Evolutionary conservation across 2,888 invertebrate genomes (phyloP), one percentile per base, ranked within the genome.

Genomic region (Tetanocera ferruginea): DNA sequence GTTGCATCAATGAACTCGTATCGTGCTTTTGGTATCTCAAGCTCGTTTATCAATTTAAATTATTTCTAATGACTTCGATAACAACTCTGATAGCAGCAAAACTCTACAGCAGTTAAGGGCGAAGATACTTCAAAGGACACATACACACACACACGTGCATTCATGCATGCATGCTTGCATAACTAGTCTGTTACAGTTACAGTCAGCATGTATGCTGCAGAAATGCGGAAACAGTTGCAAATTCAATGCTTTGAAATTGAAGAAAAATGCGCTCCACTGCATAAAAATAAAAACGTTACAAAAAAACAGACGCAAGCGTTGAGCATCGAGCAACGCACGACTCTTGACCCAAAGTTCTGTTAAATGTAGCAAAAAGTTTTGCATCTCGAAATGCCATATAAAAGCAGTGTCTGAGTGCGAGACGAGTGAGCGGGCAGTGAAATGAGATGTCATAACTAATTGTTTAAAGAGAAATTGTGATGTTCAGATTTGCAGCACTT

Each of bases 31-130:
- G 25, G 60, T 60, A 25, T 60, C 25, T 17, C 60, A 25, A 28
- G 28, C 70, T 70, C 52, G 72, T 34, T 72, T 72, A 72, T 72
- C 72, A 72, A 72, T 72, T 72, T 72, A 72, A 72, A 72, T 72
- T 72, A 72, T 72, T 72, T 72, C 72, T 72, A 72, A 72, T 60
- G 72, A 60, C 37, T 57, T 23, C 72, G 37, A 60, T 70, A 55
- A 55, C 55, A 71, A 55, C 71, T n/a, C 5, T 34, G 55, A 55
- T 71, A 52, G n/a, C 19, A 57, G 11, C 25, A 70, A 31, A 55
- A 55, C 55, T 49, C 60, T 17, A 28, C 60, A 60, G 60, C 60
- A 23, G 60, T 60, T 60, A 17, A 60, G 23, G 17, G 25, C 25
- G 25, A 1, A 28, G 11, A 23, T 23, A 60, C 23, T 23, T 23